Percentiles rank a stretch among this genome's conserved stretches.
phyloP scores from a whole-genome alignment of 2,888 invertebrate genomes.

The Sesia bembeciformis region DNA sequence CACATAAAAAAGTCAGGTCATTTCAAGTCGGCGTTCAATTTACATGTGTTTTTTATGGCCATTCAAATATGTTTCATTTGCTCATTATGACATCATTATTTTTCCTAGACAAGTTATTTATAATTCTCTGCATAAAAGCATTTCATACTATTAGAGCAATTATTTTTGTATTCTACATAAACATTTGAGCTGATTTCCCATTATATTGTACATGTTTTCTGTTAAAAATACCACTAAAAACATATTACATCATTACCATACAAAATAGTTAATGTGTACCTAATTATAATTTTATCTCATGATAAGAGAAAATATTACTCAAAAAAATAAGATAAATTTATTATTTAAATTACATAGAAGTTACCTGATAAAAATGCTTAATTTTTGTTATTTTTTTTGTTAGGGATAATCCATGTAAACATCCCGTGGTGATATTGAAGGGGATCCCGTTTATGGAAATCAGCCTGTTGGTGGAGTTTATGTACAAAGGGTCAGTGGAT shows the following conservation, averaged over 20 bases:
- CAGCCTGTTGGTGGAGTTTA: conserved; percentile 79
- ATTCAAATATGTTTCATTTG: conserved; percentile 37
- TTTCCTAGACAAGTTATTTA: conserved; percentile 51
- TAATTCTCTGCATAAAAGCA: conserved; percentile 24
- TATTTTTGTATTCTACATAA: background rate
- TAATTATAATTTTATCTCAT: conserved; percentile 22
- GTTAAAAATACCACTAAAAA: too few relatives aligned
- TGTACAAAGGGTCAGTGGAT: conserved; percentile 82
- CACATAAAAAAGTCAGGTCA: background rate
- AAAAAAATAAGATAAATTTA: conserved; percentile 24
- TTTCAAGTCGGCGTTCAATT: too few relatives aligned
- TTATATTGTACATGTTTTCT: too few relatives aligned
- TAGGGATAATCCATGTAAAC: conserved; percentile 81
- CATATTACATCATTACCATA: background rate
- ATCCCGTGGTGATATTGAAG: conserved; percentile 81
- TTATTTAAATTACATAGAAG: conserved; percentile 6
- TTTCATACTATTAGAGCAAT: background rate
- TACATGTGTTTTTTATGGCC: background rate
- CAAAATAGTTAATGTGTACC: conserved; percentile 1
- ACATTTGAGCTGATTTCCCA: too few relatives aligned
- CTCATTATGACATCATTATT: conserved; percentile 58
- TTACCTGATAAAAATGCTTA: conserved; percentile 4
- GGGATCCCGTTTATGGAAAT: conserved; percentile 79
- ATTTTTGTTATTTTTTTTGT: conserved; percentile 15
- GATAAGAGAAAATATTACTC: conserved; percentile 25